Evolutionary conservation across 2,888 invertebrate species (phyloP).

Genomic region (Ecdyonurus torrentis): DNA sequence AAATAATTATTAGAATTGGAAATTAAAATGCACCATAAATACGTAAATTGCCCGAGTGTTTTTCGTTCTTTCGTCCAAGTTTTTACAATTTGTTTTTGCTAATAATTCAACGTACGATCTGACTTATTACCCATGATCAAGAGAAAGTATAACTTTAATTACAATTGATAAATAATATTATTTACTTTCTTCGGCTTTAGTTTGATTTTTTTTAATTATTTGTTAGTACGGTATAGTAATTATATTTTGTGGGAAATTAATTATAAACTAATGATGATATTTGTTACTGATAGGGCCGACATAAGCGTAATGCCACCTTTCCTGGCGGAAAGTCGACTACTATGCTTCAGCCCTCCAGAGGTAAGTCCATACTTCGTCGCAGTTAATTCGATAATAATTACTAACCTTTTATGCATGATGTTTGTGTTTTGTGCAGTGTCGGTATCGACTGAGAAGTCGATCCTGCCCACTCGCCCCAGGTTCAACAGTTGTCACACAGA

Average conservation of each 20-base stretch:
- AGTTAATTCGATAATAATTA: background rate
- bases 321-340: constrained; percentile 45
- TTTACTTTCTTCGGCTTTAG: background rate
- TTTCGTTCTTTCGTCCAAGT: too few species aligned
- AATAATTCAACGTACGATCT: too few species aligned
- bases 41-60: too few species aligned
- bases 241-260: too few species aligned
- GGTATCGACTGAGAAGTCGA: background rate
- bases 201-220: background rate
- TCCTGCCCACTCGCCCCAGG: constrained; percentile 28
- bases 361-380: background rate
- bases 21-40: too few species aligned
- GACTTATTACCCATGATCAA: too few species aligned
- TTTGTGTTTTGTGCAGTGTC: background rate
- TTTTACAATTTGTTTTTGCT: too few species aligned
- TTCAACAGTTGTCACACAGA: constrained; percentile 39
- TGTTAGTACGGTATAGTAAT: too few species aligned
- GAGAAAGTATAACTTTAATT: too few species aligned
- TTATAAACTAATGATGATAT: too few species aligned
- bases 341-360: background rate
- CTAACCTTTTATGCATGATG: background rate
- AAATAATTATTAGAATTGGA: too few species aligned
- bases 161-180: background rate
- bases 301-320: constrained; percentile 64
- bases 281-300: constrained; percentile 40